Evolutionary conservation across 2,888 invertebrate species (phyloP), one percentile per base, ranked within the genome.

Genomic region (Drosophila setosimentum): DNA sequence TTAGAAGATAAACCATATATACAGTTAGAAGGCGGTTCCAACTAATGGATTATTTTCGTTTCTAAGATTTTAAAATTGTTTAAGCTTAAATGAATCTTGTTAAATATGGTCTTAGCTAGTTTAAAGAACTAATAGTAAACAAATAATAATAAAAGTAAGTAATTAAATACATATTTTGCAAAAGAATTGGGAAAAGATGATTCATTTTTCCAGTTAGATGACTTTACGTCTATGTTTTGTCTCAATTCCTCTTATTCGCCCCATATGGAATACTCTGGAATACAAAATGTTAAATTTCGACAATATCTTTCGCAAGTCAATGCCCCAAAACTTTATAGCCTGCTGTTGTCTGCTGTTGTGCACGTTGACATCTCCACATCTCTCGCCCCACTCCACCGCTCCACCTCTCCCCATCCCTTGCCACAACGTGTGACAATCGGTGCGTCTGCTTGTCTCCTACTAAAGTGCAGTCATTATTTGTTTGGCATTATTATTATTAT

Each of bases 391-490:
- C 27, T 13, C 10, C 40, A n/a, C n/a, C 16, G 24, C 27, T 4
- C 7, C 16, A 24, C 8, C 16, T 2, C 21, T 45, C 18, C 49
- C 1, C 18, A 5, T 3, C 27, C 18, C 49, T 16, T 27, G 49
- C 10, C 8, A 3, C 10, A 5, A n/a, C 13, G n/a, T 27, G 24
- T 32, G 45, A 65, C 68, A 57, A 29, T 48, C 48, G 30, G 30
- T 55, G 45, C 50, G 57, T 74, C 32, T 51, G 45, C 33, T 45
- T n/a, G 48, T 50, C 42, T 53, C 18, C 42, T 53, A 24, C 50
- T 27, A 48, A 72, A 68, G 53, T 80, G 77, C 72, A 68, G 60
- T 63, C 77, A 63, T 72, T 80, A 64, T 68, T 59, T 67, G 54
- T 27, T 45, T 53, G 71, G 72, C 79, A 55, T 62, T 79, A 63